Conservation (phyloP, 2,113 vertebrate species). For the Tichodroma muraria region DNA sequence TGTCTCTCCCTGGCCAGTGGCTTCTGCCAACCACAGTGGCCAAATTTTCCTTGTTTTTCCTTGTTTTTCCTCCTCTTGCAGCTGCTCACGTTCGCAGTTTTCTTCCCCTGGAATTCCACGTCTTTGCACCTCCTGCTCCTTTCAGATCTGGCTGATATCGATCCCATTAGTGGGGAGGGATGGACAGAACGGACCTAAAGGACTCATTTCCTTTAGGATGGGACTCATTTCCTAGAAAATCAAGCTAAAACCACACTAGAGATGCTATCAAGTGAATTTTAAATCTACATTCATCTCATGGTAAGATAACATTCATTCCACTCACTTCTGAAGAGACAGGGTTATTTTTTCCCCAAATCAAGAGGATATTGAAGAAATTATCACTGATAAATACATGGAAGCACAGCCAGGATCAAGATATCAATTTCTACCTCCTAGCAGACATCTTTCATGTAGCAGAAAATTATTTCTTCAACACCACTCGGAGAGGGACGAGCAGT, state of each 20-base stretch:
- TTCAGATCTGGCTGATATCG: neutral
- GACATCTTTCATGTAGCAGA: neutral
- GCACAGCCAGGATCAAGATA: neutral
- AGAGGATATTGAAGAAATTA: slow-evolving; percentile 49
- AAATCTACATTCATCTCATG: neutral
- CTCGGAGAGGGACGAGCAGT: neutral
- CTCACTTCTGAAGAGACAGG: neutral
- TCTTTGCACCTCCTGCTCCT: neutral
- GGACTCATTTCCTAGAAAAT: slow-evolving; percentile 39
- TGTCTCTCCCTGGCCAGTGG: neutral
- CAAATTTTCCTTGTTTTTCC: neutral
- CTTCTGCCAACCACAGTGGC: neutral
- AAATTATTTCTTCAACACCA: neutral
- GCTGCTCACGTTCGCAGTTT: fast-evolving
- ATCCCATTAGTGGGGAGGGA: neutral
- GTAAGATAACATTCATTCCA: neutral
- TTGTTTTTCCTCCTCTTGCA: neutral
- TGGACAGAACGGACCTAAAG: neutral
- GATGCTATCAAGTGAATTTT: neutral
- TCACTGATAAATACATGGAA: neutral
- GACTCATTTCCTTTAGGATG: slow-evolving; percentile 42
- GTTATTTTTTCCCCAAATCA: slow-evolving; percentile 26
- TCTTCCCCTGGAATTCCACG: fast-evolving
- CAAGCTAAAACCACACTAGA: neutral
- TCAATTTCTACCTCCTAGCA: neutral